Evolutionary conservation across 2,888 invertebrate genomes (phyloP).

Genomic region (Leistus spinibarbis): DNA sequence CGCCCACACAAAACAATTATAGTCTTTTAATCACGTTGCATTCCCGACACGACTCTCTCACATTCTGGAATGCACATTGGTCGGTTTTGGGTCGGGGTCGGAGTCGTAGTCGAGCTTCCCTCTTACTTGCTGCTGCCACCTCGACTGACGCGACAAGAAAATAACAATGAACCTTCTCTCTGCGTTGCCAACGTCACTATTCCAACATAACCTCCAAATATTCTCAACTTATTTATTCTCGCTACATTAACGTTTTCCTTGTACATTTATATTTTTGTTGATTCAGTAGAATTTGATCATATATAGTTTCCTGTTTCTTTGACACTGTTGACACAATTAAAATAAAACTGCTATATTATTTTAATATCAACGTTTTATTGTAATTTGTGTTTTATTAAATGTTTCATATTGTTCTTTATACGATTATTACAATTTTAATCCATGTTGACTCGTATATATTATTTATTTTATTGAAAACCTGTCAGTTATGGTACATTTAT

Average conservation of each 20-base stretch:
- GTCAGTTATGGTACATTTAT: constrained; percentile 14
- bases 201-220: background rate
- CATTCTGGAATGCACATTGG: constrained; percentile 1
- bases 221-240: background rate
- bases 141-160: background rate
- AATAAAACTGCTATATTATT: background rate
- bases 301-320: too few relatives aligned
- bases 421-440: background rate
- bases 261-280: background rate
- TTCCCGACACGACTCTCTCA: constrained; percentile 51
- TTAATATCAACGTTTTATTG: background rate
- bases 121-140: background rate
- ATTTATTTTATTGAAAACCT: constrained; percentile 28
- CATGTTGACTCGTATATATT: constrained; percentile 13
- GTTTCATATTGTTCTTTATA: background rate
- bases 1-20: constrained; percentile 55
- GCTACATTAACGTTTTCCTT: background rate
- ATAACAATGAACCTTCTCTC: background rate
- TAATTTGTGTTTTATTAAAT: background rate
- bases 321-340: too few relatives aligned
- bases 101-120: background rate
- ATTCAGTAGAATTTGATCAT: background rate
- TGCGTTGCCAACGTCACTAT: background rate
- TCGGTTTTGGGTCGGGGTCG: background rate
- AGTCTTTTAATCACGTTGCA: constrained; percentile 57